phyloP scores from a whole-genome alignment of 1,140 invertebrate genomes.

The Drosophila rhopaloa region DNA sequence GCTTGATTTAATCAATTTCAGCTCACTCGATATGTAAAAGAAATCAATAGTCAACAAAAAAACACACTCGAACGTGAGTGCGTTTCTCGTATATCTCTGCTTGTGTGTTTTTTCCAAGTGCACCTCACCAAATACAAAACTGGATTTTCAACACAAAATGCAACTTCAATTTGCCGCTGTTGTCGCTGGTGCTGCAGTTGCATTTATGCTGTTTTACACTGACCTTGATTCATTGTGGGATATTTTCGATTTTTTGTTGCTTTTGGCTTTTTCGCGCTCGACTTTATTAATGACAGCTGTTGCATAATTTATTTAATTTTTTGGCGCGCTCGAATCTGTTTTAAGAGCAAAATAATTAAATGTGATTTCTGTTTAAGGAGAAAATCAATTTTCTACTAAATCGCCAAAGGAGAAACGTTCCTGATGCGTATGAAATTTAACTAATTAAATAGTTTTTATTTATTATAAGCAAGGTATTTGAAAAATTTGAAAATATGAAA shows the following conservation, averaged over 20 bases:
- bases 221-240: slow-evolving; percentile 80
- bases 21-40: slow-evolving; percentile 40
- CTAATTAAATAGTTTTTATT: slow-evolving; percentile 9
- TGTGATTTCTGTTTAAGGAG: slow-evolving; percentile 49
- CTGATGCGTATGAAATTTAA: slow-evolving; percentile 15
- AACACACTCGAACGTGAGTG: slow-evolving; percentile 14
- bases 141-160: slow-evolving; percentile 80
- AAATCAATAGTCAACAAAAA: slow-evolving; percentile 31
- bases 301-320: slow-evolving; percentile 82
- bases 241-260: slow-evolving; percentile 56
- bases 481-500: neutral
- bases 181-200: slow-evolving; percentile 34
- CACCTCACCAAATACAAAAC: slow-evolving; percentile 78
- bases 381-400: slow-evolving; percentile 50
- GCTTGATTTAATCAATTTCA: slow-evolving; percentile 68
- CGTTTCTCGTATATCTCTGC: slow-evolving; percentile 14
- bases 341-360: slow-evolving; percentile 71
- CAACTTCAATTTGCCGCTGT: slow-evolving; percentile 63
- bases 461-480: neutral
- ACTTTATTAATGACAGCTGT: slow-evolving; percentile 82
- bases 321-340: slow-evolving; percentile 54
- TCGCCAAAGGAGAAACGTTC: slow-evolving; percentile 21
- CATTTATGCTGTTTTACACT: slow-evolving; percentile 77
- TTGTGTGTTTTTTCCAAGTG: slow-evolving; percentile 60
- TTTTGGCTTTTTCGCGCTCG: slow-evolving; percentile 57